phyloP scores from a whole-genome alignment of 2,888 invertebrate genomes.

The Gandaritis pyraliata region DNA sequence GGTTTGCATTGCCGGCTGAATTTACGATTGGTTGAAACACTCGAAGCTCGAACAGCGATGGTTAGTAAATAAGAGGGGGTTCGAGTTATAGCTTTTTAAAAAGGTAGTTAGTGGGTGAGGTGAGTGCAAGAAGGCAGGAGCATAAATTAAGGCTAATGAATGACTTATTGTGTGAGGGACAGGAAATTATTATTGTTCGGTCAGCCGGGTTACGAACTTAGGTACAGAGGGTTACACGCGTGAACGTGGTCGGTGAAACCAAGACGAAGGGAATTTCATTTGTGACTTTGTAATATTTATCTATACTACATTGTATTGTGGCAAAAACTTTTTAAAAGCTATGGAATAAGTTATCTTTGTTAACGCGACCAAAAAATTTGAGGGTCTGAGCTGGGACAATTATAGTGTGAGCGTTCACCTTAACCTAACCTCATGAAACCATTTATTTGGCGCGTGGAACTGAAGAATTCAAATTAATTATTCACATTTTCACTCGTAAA shows the following conservation, averaged over 20 bases:
- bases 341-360: no score
- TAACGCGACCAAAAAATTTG: no score
- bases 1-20: conserved; percentile 62
- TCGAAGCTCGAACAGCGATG: conserved; percentile 49
- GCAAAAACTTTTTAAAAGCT: background rate
- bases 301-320: background rate
- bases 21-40: conserved; percentile 48
- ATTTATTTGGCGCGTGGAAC: no score
- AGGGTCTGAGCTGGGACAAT: no score
- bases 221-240: conserved; percentile 51
- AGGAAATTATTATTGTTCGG: conserved; percentile 80
- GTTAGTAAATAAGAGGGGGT: conserved; percentile 44
- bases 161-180: conserved; percentile 79
- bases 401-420: no score
- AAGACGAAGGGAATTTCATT: background rate
- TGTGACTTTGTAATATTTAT: background rate
- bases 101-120: conserved; percentile 59
- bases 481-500: conserved; percentile 24
- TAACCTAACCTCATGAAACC: no score
- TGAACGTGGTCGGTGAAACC: conserved; percentile 18
- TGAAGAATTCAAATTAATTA: conserved; percentile 14
- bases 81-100: conserved; percentile 49
- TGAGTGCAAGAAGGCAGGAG: conserved; percentile 66
- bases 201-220: conserved; percentile 59
- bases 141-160: conserved; percentile 83